These are phyloP conservation scores for Rhodeus uyekii DNA, from an alignment of 2,797 vertebrate genomes.

Conservation along the genomic window DNA sequence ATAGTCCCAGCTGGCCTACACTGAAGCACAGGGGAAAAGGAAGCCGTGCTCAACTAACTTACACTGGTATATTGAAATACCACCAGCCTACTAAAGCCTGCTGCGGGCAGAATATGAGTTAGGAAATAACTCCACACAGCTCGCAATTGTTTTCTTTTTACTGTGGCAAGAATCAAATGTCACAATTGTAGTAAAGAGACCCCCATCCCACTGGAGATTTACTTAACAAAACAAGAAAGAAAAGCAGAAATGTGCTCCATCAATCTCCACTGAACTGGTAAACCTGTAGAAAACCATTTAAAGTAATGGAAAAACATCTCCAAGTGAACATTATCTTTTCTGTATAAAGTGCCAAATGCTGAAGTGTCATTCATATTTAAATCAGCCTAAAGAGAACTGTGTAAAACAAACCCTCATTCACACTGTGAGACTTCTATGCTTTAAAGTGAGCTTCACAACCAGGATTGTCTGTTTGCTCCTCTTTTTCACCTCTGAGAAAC, in stretches of 20 bases:
- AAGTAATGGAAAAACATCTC: neutral
- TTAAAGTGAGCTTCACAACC: slow-evolving; percentile 22
- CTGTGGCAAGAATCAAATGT: neutral
- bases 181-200: neutral
- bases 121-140: slow-evolving; percentile 1
- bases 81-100: neutral
- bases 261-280: neutral
- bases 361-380: slow-evolving; percentile 4
- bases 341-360: neutral
- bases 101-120: neutral
- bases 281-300: neutral
- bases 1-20: slow-evolving; percentile 67
- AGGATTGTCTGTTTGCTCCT: slow-evolving; percentile 30
- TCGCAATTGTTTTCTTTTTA: neutral
- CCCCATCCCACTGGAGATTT: neutral
- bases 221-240: neutral
- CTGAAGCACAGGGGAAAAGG: slow-evolving; percentile 59
- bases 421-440: neutral
- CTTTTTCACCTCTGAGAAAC: slow-evolving; percentile 52
- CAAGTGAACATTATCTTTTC: neutral
- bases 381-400: neutral
- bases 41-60: slow-evolving; percentile 69
- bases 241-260: neutral
- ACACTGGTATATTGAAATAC: slow-evolving; percentile 61
- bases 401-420: slow-evolving; percentile 12